Conservation (phyloP, 2,113 vertebrate species). For the Callospermophilus lateralis region DNA sequence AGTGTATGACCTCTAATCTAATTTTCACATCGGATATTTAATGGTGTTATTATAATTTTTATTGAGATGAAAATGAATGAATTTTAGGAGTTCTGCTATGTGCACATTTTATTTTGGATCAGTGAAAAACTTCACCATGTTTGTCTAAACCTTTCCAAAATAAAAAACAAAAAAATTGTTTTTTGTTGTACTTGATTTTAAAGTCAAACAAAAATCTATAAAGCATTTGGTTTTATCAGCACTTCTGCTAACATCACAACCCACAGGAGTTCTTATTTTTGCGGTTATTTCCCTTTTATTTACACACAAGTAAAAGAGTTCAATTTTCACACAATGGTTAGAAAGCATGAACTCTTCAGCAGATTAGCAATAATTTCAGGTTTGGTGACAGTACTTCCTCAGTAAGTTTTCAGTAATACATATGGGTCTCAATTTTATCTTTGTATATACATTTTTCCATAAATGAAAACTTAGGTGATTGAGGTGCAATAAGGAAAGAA, state of each 20-base stretch:
- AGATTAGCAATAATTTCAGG: conserved; percentile 34
- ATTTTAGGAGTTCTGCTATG: not conserved
- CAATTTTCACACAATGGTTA: not conserved
- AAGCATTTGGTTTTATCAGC: conserved; percentile 52
- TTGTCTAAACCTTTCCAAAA: conserved; percentile 31
- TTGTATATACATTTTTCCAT: not conserved
- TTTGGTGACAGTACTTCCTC: conserved; percentile 27
- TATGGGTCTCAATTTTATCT: conserved; percentile 12
- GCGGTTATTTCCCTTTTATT: conserved; percentile 52
- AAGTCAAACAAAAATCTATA: conserved; percentile 47
- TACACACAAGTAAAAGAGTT: conserved; percentile 11
- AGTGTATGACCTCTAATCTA: not conserved
- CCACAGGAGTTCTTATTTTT: not conserved
- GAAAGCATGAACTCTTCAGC: conserved; percentile 4
- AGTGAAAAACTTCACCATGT: not conserved
- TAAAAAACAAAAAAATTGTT: not conserved
- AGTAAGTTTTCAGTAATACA: conserved; percentile 4
- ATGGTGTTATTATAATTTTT: not conserved
- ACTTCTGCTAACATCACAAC: not conserved
- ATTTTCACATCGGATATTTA: not conserved
- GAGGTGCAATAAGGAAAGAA: not conserved
- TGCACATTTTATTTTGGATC: not conserved
- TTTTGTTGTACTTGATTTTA: conserved; percentile 51
- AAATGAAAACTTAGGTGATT: conserved; percentile 27
- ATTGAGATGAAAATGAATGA: conserved; percentile 6